phyloP scores from a whole-genome alignment of 2,888 invertebrate species.

The Dicyrtomina minuta region DNA sequence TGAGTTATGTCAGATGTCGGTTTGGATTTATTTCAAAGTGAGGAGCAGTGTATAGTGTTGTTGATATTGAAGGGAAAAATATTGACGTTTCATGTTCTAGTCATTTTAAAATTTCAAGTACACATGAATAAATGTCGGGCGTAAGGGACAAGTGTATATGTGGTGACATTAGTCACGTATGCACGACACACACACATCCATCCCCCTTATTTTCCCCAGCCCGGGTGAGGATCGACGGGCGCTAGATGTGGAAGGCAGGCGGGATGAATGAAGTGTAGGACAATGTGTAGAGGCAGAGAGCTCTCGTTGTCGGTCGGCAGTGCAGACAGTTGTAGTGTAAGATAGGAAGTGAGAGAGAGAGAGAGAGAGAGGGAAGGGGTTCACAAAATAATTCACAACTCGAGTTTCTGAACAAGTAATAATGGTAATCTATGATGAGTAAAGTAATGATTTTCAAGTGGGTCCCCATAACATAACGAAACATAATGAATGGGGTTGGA shows the following conservation, averaged over 20 bases:
- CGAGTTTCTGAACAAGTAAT: conserved; percentile 31
- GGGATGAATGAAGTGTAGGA: neutral
- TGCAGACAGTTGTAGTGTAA: too few species aligned
- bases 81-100: conserved; percentile 36
- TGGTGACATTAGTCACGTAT: conserved; percentile 32
- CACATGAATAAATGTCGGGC: conserved; percentile 20
- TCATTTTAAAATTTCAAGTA: conserved; percentile 33
- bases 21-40: conserved; percentile 28
- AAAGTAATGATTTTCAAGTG: conserved; percentile 44
- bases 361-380: conserved; percentile 20
- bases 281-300: neutral
- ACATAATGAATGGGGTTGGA: conserved; percentile 43
- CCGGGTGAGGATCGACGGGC: neutral
- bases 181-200: conserved; percentile 4
- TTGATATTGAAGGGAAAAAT: conserved; percentile 34
- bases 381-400: conserved; percentile 23
- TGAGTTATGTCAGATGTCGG: conserved; percentile 24
- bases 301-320: too few species aligned
- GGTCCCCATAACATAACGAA: conserved; percentile 39
- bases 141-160: conserved; percentile 23
- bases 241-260: neutral
- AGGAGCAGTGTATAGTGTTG: conserved; percentile 6
- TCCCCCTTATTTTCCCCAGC: neutral
- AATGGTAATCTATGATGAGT: conserved; percentile 36
- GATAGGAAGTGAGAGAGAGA: neutral